Evolutionary conservation across 2,113 vertebrate genomes (phyloP), one percentile per base, ranked within the genome.

Genomic region (Nothocercus nigrocapillus): DNA sequence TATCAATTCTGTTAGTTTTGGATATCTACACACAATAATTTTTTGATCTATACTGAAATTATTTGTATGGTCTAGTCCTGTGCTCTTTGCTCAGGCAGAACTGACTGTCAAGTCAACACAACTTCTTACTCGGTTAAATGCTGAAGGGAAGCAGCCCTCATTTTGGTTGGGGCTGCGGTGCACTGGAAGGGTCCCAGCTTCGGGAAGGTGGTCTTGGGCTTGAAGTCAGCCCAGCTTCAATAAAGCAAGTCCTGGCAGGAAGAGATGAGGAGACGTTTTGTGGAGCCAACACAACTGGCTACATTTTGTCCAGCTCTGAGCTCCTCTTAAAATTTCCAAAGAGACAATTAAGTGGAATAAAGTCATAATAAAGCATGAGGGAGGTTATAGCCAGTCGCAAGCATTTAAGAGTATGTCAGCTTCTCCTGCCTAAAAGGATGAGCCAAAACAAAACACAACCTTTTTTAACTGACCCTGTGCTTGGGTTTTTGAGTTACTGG

Each of bases 31-130:
- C 15, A 42, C 38, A 89, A 34, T 36, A 62, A 83, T 67, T 68
- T 88, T 90, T 85, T 85, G 63, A 85, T 80, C 88, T 85, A 14
- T 36, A 82, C 68, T 61, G 68, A 77, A 77, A 85, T 82, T 70
- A 59, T 47, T 85, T 77, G 59, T 51, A 68, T 45, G 89, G 70
- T 38, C 36, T 63, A 64, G 51, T 40, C 76, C 64, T 85, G 79
- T 58, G 56, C 28, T 51, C 85, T 27, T 14, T 56, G 59, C 54
- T 83, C n/a, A 80, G 72, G 68, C 75, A 94, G 89, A 90, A 44
- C 45, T 36, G 36, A 61, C 27, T 51, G 38, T 27, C 15, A 64
- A 95, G 79, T 70, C 87, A 93, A 87, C 85, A 56, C 47, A 80
- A 24, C 45, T 95, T 8, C 21, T 22, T 32, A 40, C 63, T 94